phyloP scores from a whole-genome alignment of 2,113 vertebrate genomes.

The Hepsetus odoe region DNA sequence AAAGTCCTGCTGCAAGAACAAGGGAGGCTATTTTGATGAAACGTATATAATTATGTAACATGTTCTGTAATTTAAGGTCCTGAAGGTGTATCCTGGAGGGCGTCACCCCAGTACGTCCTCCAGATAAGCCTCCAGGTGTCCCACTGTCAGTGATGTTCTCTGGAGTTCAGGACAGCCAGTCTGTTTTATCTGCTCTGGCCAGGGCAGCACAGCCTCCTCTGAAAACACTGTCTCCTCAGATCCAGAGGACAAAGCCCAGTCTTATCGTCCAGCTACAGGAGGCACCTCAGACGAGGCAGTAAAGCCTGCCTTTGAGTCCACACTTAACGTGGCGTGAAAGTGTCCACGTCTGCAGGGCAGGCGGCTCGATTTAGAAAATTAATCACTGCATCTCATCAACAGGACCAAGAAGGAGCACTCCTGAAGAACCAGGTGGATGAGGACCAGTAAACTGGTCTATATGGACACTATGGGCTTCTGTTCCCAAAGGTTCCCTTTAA shows the following conservation, averaged over 20 bases:
- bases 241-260: neutral
- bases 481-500: too few species aligned
- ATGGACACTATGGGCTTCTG: neutral
- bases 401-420: neutral
- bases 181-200: neutral
- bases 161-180: neutral
- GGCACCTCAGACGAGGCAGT: neutral
- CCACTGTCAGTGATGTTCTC: neutral
- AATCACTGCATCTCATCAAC: constrained; percentile 20
- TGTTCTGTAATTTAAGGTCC: too few species aligned
- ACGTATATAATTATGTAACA: too few species aligned
- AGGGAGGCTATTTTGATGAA: too few species aligned
- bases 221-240: neutral
- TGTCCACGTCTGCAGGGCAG: neutral
- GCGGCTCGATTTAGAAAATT: constrained; percentile 1
- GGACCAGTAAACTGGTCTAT: neutral
- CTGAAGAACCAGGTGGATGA: neutral
- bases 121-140: neutral
- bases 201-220: neutral
- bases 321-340: constrained; percentile 1
- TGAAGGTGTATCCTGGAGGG: too few species aligned
- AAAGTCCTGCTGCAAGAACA: too few species aligned
- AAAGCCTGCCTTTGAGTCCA: neutral
- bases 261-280: constrained; percentile 29
- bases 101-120: too few species aligned